Evolutionary conservation across 2,113 vertebrate species (phyloP), one percentile per base, ranked within the genome.

Genomic region (Ochotona princeps): DNA sequence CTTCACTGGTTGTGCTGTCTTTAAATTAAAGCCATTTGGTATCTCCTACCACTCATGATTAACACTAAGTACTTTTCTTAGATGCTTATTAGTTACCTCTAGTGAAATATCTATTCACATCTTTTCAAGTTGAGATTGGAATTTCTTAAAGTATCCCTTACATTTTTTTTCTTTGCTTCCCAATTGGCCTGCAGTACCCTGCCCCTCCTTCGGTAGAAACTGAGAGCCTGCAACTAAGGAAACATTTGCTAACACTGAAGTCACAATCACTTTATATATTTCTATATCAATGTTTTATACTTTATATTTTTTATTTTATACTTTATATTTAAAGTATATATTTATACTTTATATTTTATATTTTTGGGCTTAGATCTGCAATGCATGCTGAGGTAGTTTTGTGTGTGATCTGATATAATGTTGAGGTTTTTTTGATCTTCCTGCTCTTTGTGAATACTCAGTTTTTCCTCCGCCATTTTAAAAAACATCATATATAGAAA

Each of bases 1-100:
- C 11, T 89, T 44, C 30, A 54, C 7, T 2, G n/a, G 78, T 60
- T 91, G 44, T n/a, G 73, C n/a, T 35, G 11, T 79, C 75, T 74
- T 66, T 60, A 93, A 82, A 26, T 76, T 32, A 67, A 51, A 83
- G 28, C 4, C 47, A 35, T 70, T 82, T 83, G 47, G 28, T 70
- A 80, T 32, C 38, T 83, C 15, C 18, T 89, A 89, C 92, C 76
- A 20, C 21, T 89, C 74, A 54, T 86, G n/a, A n/a, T 49, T 85
- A 66, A 35, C 47, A 15, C 8, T 20, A 83, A 65, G 21, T 8
- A 60, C 63, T 3, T 89, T 79, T 69, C n/a, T 66, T 20, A 28
- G 60, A n/a, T 86, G 15, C 75, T 63, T 89, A 35, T 80, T 49
- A 70, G 32, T 1, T 25, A 91, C 35, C 28, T 81, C n/a, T 75